Evolutionary conservation across 2,888 invertebrate species (phyloP).

Genomic region (Drosophila paracracens): DNA sequence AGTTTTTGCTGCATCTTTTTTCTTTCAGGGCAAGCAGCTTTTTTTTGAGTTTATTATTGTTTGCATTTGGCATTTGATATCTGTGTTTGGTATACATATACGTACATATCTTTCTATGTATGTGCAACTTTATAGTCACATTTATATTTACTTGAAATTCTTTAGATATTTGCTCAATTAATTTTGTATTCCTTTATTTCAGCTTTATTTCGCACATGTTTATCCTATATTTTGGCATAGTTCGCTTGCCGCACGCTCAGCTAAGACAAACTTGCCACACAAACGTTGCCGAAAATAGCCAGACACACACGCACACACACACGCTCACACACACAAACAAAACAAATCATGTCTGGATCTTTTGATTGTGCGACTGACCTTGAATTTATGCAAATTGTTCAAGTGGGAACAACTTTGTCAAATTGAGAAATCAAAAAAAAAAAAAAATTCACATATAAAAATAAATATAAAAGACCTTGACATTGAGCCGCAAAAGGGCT

Average conservation of each 20-base stretch:
- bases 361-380: constrained; percentile 71
- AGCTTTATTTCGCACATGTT: constrained; percentile 7
- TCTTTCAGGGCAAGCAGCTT: constrained; percentile 33
- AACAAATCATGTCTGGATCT: constrained; percentile 68
- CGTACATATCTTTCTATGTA: neutral
- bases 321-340: neutral
- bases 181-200: neutral
- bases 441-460: constrained; percentile 17
- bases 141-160: neutral
- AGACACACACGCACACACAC: constrained; percentile 33
- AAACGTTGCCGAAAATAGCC: constrained; percentile 52
- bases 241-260: neutral
- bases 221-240: constrained; percentile 16
- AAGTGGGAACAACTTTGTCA: constrained; percentile 77
- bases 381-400: constrained; percentile 79
- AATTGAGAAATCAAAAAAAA: constrained; percentile 59
- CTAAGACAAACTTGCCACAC: constrained; percentile 27
- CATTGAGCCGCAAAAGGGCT: constrained; percentile 65
- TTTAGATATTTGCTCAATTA: constrained; percentile 1
- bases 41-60: constrained; percentile 58
- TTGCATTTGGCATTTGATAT: constrained; percentile 74
- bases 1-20: constrained; percentile 47
- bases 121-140: constrained; percentile 5
- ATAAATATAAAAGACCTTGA: constrained; percentile 55
- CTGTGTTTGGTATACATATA: constrained; percentile 43